Percentiles rank a stretch among this genome's conserved stretches.
Evolutionary conservation across 2,888 invertebrate species (phyloP).

Genomic region (Calliopum simillimum): DNA sequence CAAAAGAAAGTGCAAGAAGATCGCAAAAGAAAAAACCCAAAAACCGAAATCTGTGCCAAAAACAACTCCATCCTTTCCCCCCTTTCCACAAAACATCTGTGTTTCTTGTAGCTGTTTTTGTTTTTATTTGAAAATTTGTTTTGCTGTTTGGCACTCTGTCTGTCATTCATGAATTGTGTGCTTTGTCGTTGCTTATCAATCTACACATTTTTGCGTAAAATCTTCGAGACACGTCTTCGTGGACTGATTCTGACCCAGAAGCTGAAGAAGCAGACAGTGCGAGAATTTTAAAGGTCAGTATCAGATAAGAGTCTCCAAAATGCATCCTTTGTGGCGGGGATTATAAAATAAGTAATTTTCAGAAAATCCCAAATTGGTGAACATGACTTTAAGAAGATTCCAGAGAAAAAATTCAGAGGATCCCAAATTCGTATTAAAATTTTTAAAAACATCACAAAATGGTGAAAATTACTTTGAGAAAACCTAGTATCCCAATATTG

Average conservation of each 20-base stretch:
- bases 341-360: no score
- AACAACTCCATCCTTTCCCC: neutral
- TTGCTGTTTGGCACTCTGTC: constrained; percentile 12
- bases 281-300: no score
- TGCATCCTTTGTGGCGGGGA: no score
- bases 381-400: no score
- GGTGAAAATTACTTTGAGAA: no score
- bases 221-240: constrained; percentile 39
- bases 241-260: constrained; percentile 34
- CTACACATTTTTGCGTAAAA: constrained; percentile 38
- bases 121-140: neutral
- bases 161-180: constrained; percentile 51
- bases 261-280: constrained; percentile 21
- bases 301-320: no score
- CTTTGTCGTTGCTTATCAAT: constrained; percentile 43
- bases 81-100: no score
- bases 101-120: neutral
- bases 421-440: no score
- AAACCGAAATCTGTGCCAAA: neutral
- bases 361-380: no score
- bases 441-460: no score
- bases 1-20: constrained; percentile 6
- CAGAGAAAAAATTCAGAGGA: no score
- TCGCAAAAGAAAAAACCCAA: neutral
- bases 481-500: no score